phyloP scores from a whole-genome alignment of 2,888 invertebrate species.

The Exephanes ischioxanthus region DNA sequence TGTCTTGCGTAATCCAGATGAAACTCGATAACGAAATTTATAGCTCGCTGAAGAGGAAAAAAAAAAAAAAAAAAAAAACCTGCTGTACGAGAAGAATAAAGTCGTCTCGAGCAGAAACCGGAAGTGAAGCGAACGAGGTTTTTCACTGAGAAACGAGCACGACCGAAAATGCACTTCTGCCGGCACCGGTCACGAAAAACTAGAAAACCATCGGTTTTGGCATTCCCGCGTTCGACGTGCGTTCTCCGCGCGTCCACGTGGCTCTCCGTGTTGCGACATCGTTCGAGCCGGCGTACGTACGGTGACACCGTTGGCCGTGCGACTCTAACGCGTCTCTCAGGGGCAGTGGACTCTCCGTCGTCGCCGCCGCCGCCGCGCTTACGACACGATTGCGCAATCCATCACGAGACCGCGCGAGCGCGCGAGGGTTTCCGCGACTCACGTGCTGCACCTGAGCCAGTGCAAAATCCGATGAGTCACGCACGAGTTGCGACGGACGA shows the following conservation, averaged over 20 bases:
- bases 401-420: slow-evolving; percentile 11
- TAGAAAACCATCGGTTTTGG: too few species aligned
- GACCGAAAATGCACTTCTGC: too few species aligned
- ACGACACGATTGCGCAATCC: slow-evolving; percentile 58
- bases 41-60: too few species aligned
- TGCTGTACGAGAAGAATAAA: too few species aligned
- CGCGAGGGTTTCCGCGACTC: slow-evolving; percentile 53
- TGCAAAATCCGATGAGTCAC: slow-evolving; percentile 38
- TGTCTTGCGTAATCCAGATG: too few species aligned
- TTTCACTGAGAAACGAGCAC: too few species aligned
- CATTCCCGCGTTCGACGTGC: neutral
- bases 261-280: slow-evolving; percentile 33
- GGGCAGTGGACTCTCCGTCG: slow-evolving; percentile 66
- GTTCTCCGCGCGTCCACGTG: slow-evolving; percentile 37
- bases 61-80: too few species aligned
- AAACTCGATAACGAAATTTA: too few species aligned
- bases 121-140: too few species aligned
- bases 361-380: slow-evolving; percentile 45
- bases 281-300: slow-evolving; percentile 35
- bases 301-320: slow-evolving; percentile 24
- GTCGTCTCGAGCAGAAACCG: too few species aligned
- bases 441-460: slow-evolving; percentile 57
- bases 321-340: slow-evolving; percentile 54
- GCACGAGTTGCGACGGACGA: slow-evolving; percentile 9
- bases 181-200: too few species aligned